Evolutionary conservation across 2,113 vertebrate species (phyloP).

Genomic region (Dromiciops gliroides): DNA sequence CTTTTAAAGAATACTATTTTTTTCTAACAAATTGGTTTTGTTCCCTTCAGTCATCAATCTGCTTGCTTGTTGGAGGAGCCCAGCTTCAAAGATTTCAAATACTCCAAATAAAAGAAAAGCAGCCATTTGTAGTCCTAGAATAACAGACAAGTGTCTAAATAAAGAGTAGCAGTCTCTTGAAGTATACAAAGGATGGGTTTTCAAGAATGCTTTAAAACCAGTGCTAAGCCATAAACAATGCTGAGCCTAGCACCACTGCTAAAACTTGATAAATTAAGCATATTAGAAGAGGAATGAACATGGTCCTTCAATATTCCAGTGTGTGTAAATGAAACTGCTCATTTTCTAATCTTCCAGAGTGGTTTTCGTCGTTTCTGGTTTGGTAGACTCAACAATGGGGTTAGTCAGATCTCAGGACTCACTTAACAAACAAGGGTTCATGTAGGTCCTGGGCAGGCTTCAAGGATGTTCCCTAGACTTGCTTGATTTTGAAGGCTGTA

Average conservation of each 20-base stretch:
- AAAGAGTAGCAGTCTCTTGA: background rate
- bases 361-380: background rate
- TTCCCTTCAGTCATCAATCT: background rate
- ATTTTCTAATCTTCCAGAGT: background rate
- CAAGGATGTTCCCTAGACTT: background rate
- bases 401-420: background rate
- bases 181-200: slow-evolving; percentile 17
- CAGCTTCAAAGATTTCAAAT: background rate
- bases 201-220: slow-evolving; percentile 4
- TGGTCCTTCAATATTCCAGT: background rate
- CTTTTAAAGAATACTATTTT: background rate
- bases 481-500: background rate
- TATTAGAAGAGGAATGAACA: background rate
- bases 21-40: background rate
- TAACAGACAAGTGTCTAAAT: background rate
- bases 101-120: background rate
- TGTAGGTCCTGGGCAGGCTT: background rate
- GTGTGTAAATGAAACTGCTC: background rate
- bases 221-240: background rate
- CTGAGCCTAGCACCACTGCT: background rate
- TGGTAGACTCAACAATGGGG: background rate
- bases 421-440: background rate
- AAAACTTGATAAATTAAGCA: background rate
- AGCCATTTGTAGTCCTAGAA: background rate
- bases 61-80: background rate